Percentiles rank a stretch among this genome's conserved stretches.
Evolutionary conservation across 2,113 vertebrate genomes (phyloP).

Genomic region (Pyrgilauda ruficollis): DNA sequence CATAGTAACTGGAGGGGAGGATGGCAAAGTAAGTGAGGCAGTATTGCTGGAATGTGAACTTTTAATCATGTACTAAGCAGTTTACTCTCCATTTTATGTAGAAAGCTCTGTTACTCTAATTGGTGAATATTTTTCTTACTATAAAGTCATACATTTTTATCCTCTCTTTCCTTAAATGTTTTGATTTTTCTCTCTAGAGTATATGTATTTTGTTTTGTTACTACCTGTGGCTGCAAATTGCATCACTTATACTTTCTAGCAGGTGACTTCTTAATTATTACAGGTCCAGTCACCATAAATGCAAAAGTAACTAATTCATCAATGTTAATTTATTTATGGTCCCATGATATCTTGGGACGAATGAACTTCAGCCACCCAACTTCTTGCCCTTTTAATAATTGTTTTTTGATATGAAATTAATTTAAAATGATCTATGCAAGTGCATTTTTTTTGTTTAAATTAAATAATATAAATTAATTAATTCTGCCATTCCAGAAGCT

Average conservation of each 20-base stretch:
- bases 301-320: not conserved
- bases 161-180: not conserved
- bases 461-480: too few species aligned
- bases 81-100: not conserved
- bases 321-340: not conserved
- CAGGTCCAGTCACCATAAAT: not conserved
- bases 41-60: not conserved
- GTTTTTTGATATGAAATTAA: not conserved
- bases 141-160: not conserved
- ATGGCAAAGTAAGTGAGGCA: constrained; percentile 84
- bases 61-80: not conserved
- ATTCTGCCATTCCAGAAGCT: not conserved
- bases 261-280: not conserved
- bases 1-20: constrained; percentile 90
- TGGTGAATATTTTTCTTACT: not conserved
- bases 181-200: not conserved
- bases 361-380: not conserved
- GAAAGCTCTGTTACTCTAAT: not conserved
- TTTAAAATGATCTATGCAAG: not conserved
- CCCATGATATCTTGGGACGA: not conserved
- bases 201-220: not conserved
- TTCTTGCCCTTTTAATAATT: not conserved
- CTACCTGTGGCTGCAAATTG: not conserved
- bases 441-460: not conserved
- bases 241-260: not conserved